A percentile compares a stretch with the other conserved stretches of the same genome.
Conservation (phyloP, 2,888 invertebrate species). For the Pyrrhia umbra region DNA sequence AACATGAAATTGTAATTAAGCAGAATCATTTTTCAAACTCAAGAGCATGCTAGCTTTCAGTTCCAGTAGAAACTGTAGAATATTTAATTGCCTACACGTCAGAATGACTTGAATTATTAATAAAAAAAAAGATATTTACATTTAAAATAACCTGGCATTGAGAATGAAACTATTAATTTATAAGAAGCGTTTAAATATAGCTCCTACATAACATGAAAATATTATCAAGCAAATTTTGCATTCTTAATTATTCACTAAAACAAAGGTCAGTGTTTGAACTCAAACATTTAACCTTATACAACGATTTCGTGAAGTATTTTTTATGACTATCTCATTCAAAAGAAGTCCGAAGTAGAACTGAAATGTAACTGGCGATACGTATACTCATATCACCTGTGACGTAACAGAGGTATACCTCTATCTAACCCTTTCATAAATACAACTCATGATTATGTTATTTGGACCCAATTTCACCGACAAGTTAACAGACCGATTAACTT, state of each 20-base stretch:
- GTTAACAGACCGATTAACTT: too few species aligned
- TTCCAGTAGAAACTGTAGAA: constrained; percentile 16
- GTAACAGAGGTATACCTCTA: too few species aligned
- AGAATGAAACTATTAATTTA: constrained; percentile 2
- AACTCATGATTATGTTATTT: too few species aligned
- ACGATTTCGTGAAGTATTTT: background rate
- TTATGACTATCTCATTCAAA: background rate
- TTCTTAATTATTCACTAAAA: constrained; percentile 23
- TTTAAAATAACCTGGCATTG: constrained; percentile 1
- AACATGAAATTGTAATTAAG: constrained; percentile 42
- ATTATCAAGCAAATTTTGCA: constrained; percentile 16
- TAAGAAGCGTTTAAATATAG: constrained; percentile 5
- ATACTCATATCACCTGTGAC: too few species aligned
- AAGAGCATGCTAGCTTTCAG: constrained; percentile 37
- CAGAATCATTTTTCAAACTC: constrained; percentile 45
- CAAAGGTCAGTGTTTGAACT: constrained; percentile 2
- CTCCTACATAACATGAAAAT: constrained; percentile 1
- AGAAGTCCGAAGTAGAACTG: background rate
- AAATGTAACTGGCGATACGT: too few species aligned
- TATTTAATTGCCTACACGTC: constrained; percentile 36
- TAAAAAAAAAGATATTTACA: constrained; percentile 3
- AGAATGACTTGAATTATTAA: constrained; percentile 7
- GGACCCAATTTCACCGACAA: too few species aligned
- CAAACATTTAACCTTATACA: constrained; percentile 5
- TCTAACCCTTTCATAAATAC: too few species aligned